Evolutionary conservation across 2,888 invertebrate genomes (phyloP), one percentile per base, ranked within the genome.

Genomic region (Rhabditophanes sp.): DNA sequence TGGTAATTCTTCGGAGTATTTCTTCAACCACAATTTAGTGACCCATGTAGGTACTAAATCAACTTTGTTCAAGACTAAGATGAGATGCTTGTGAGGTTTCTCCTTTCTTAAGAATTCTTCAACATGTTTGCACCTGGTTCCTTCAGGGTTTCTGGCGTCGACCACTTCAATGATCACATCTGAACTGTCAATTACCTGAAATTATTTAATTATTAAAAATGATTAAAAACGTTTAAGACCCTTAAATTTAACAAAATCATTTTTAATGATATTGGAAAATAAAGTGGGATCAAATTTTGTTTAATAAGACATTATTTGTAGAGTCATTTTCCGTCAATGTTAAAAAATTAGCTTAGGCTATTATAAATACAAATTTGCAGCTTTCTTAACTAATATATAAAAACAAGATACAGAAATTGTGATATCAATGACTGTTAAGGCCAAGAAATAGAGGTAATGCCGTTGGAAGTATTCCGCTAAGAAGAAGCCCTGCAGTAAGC

Each of bases 61-160:
- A 39, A 73, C 73, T 72, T 99, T 99, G 67, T 99, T 99, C 36
- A 99, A 69, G 34, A 99, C 79, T 64, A 96, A 87, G 56, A 99
- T 80, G 5, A 99, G 70, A 69, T 99, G 93, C 65, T 99, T 99
- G 67, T 90, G 84, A 1, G 82, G 78, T 64, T 93, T 93, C 65
- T 99, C 93, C 34, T 79, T 83, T 58, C 78, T 78, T 30, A 48
- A 28, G 68, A 81, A 93, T 49, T 82, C 81, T 66, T 90, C 79
- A 34, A 99, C 80, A 64, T 82, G 81, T 26, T 80, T 77, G 40
- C 85, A 85, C 33, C 96, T 75, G 0, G 96, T 99, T 2, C 93
- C 93, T 73, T 81, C 75, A 0, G 96, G 96, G 72, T 99, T 90
- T 45, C 96, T 75, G 0, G 90, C 90, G 73, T 99, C 96, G 40